Evolutionary conservation across 2,888 invertebrate species (phyloP).

Genomic region (Cosmorhoe ocellata): DNA sequence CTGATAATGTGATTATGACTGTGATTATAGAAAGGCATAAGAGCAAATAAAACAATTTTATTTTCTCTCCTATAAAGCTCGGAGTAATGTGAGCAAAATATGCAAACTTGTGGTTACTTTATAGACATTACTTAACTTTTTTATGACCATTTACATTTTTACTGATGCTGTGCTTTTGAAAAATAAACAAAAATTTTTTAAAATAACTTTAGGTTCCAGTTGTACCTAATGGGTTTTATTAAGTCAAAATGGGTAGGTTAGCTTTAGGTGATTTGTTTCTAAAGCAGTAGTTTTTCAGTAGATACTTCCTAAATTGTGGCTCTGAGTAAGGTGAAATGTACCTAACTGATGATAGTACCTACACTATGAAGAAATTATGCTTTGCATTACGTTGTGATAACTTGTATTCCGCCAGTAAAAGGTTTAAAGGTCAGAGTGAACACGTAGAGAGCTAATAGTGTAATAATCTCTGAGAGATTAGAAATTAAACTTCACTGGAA

Average conservation of each 20-base stretch:
- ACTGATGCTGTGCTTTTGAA: too few relatives aligned
- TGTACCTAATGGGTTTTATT: too few relatives aligned
- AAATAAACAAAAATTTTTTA: too few relatives aligned
- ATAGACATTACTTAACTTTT: too few relatives aligned
- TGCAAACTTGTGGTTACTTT: too few relatives aligned
- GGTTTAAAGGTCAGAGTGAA: conserved; percentile 24
- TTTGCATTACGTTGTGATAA: conserved; percentile 4
- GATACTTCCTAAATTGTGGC: neutral
- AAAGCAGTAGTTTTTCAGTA: too few relatives aligned
- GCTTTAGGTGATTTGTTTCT: too few relatives aligned
- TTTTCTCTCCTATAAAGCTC: neutral
- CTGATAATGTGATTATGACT: neutral
- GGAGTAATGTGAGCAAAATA: neutral
- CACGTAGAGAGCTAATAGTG: conserved; percentile 7
- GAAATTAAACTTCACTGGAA: conserved; percentile 7
- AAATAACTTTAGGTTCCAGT: too few relatives aligned
- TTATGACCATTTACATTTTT: too few relatives aligned
- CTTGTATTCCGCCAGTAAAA: neutral
- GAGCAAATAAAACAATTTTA: neutral
- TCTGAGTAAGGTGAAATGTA: conserved; percentile 3
- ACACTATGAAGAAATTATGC: conserved; percentile 18
- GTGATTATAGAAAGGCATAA: neutral
- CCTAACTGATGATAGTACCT: too few relatives aligned
- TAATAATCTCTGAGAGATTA: conserved; percentile 3
- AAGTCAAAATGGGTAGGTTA: too few relatives aligned